Evolutionary conservation across 2,888 invertebrate species (phyloP).

Genomic region (Hoplodrina ambigua): DNA sequence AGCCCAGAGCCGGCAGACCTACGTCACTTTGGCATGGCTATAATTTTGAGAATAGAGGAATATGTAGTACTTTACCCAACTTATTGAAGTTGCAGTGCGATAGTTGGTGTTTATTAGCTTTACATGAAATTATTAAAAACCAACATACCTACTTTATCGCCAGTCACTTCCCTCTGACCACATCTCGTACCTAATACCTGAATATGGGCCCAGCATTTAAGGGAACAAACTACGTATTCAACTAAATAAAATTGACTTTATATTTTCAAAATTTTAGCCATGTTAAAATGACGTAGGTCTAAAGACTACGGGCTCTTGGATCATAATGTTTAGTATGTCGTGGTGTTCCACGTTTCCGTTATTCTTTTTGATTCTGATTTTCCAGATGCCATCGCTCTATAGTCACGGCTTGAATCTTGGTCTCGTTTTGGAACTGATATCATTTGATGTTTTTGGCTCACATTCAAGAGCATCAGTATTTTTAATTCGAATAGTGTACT

Average conservation of each 20-base stretch:
- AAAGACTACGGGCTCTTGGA: background rate
- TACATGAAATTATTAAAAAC: too few species aligned
- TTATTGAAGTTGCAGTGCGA: too few species aligned
- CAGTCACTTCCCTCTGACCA: too few species aligned
- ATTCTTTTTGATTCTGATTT: slow-evolving; percentile 80
- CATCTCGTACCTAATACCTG: too few species aligned
- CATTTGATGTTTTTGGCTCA: slow-evolving; percentile 83
- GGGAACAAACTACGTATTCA: background rate
- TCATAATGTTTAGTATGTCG: slow-evolving; percentile 68
- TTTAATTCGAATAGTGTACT: slow-evolving; percentile 77
- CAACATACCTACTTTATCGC: too few species aligned
- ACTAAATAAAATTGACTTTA: background rate
- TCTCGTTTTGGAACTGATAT: slow-evolving; percentile 80
- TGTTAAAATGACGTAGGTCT: background rate
- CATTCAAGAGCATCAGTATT: slow-evolving; percentile 79
- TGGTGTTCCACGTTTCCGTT: slow-evolving; percentile 76
- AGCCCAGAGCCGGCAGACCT: background rate
- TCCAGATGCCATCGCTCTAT: slow-evolving; percentile 76
- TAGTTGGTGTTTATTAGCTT: too few species aligned
- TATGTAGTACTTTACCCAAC: too few species aligned
- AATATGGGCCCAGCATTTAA: too few species aligned
- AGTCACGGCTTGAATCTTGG: slow-evolving; percentile 70
- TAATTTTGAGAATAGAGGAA: background rate
- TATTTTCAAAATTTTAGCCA: background rate
- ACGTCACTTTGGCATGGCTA: background rate